A percentile compares a stretch with the other conserved stretches of the same genome.
These are phyloP conservation scores for Lysandra coridon DNA, from an alignment of 2,888 invertebrate species.

Conservation along the genomic window DNA sequence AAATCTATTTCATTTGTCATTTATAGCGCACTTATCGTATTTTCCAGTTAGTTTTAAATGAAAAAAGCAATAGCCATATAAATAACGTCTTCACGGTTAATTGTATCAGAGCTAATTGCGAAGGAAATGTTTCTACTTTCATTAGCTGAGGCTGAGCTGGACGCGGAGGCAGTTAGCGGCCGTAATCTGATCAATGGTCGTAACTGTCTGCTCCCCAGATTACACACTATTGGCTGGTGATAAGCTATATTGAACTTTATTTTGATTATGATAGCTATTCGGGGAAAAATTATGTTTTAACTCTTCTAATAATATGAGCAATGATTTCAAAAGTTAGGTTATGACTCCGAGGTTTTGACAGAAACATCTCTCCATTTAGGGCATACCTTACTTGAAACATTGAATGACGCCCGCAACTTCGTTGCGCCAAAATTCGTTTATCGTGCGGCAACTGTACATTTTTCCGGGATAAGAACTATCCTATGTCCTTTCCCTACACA, in stretches of 20 bases:
- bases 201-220: not conserved
- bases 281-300: too few relatives aligned
- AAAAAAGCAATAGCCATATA: not conserved
- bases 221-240: not conserved
- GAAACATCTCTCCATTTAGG: too few relatives aligned
- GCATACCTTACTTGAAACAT: too few relatives aligned
- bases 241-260: not conserved
- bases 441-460: too few relatives aligned
- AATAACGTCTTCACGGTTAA: not conserved
- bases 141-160: conserved; percentile 2
- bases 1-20: too few relatives aligned
- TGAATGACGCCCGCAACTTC: too few relatives aligned
- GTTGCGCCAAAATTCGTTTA: too few relatives aligned
- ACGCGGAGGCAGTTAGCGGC: not conserved
- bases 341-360: too few relatives aligned
- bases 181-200: not conserved
- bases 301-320: not conserved
- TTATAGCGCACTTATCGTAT: too few relatives aligned
- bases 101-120: not conserved
- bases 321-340: not conserved
- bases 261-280: not conserved
- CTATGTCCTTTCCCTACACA: too few relatives aligned
- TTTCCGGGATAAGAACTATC: too few relatives aligned
- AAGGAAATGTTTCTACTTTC: conserved; percentile 14
- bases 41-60: not conserved